Conservation (phyloP, 2,113 vertebrate species). For the Argyrosomus japonicus region DNA sequence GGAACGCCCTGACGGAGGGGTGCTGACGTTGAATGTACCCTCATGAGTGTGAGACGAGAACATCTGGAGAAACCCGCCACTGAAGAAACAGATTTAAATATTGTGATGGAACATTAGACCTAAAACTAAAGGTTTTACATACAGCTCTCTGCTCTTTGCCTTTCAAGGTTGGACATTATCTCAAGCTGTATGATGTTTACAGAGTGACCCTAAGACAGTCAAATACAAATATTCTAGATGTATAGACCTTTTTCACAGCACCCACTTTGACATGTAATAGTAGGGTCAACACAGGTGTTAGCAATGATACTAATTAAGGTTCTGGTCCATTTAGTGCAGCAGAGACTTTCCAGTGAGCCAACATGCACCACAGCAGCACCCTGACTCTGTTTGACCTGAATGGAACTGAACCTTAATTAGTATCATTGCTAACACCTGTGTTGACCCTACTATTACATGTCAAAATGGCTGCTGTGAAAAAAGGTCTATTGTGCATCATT, state of each 20-base stretch:
- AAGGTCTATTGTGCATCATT: background rate
- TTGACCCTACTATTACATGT: too few species aligned
- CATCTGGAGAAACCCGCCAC: conserved; percentile 83
- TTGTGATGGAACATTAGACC: background rate
- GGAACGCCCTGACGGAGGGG: conserved; percentile 70
- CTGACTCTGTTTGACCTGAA: too few species aligned
- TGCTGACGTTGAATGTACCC: conserved; percentile 65
- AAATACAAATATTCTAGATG: background rate
- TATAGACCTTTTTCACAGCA: too few species aligned
- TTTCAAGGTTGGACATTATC: background rate
- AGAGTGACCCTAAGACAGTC: background rate
- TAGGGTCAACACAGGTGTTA: too few species aligned
- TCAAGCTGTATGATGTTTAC: background rate
- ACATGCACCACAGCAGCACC: too few species aligned
- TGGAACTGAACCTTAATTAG: too few species aligned
- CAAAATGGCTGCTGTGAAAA: too few species aligned
- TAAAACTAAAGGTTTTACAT: background rate
- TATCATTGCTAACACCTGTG: too few species aligned
- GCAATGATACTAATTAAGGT: too few species aligned
- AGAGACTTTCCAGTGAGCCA: too few species aligned
- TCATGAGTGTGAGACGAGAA: conserved; percentile 43
- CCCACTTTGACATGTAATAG: too few species aligned
- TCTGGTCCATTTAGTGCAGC: too few species aligned
- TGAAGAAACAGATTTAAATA: conserved; percentile 35
- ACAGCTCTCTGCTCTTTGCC: background rate